phyloP scores from a whole-genome alignment of 2,797 vertebrate genomes.

The Pangasius macronema region DNA sequence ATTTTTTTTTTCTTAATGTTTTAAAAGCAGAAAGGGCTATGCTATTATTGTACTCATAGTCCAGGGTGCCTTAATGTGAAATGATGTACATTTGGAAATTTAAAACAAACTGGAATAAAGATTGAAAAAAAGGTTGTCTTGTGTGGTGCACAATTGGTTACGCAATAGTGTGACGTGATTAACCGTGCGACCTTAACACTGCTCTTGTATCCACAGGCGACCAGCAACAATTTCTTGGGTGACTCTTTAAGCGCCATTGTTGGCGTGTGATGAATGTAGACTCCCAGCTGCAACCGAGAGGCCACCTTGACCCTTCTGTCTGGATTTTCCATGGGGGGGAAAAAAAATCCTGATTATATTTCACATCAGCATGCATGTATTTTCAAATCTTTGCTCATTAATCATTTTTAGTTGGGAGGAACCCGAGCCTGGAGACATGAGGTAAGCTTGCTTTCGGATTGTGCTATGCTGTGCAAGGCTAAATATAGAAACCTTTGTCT shows the following conservation, averaged over 20 bases:
- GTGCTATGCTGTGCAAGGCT: not conserved
- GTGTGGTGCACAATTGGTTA: not conserved
- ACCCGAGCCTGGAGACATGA: not conserved
- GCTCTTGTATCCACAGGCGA: constrained; percentile 9
- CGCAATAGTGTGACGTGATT: not conserved
- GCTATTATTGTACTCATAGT: constrained; percentile 59
- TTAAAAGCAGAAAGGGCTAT: constrained; percentile 50
- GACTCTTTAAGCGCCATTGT: not conserved
- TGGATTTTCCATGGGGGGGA: not conserved
- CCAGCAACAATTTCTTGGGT: not conserved
- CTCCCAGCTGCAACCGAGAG: not conserved
- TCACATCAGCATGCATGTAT: not conserved
- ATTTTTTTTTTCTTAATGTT: constrained; percentile 60
- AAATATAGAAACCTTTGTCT: constrained; percentile 19
- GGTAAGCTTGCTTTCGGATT: not conserved
- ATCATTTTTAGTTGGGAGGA: not conserved
- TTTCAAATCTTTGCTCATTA: not conserved
- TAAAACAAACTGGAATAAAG: constrained; percentile 70
- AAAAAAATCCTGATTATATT: not conserved
- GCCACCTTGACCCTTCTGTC: not conserved
- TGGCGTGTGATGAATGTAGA: not conserved
- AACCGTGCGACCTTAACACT: not conserved
- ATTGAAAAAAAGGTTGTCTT: not conserved
- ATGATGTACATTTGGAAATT: constrained; percentile 73
- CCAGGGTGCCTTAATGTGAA: constrained; percentile 67